Base-by-base conservation (phyloP, 1,140 invertebrate genomes). In the Ladona fulva region DNA sequence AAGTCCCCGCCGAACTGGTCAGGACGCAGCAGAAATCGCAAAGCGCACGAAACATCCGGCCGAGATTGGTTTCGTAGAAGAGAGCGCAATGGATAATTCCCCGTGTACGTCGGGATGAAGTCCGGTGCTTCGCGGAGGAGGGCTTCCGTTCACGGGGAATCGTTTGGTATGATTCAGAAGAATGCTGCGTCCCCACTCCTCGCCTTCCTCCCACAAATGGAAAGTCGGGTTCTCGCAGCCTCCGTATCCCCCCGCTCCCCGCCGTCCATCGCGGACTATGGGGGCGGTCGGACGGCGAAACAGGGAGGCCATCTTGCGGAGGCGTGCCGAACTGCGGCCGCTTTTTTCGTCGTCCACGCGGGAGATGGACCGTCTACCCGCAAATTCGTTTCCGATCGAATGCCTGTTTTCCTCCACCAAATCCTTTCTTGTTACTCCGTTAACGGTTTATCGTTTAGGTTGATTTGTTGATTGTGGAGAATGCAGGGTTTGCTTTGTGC, bases 251-350 rank as follows among this genome's bases (percentile, higher is more conserved):
- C 52, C 14, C 52, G 14, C 19, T 52, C 44, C 44, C 52, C 52
- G 52, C 52, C 52, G 52, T 66, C 52, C n/a, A 22, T 22, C 16
- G 52, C 52, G 52, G 52, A 3, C n/a, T 3, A 22, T 5, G 52
- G 52, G 52, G 16, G 52, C 52, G 52, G 14, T 66, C 52, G 52
- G 14, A 6, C 52, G 52, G 52, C 3, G 52, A 12, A 66, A 66
- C 52, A 66, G 52, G n/a, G 52, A 19, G 52, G 52, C 52, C 52
- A 66, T 66, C 52, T 66, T 66, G 52, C 52, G 52, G 52, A 66
- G 52, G 52, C 52, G 52, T 66, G 52, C n/a, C 52, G 52, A 66
- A 66, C 52, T 66, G 52, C 52, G 16, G 3, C 16, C 52, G 52
- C 52, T 66, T 66, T 66, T 66, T 66, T 66, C 52, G 16, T 22